phyloP scores from a whole-genome alignment of 2,797 vertebrate species.

The Sebastes minor region DNA sequence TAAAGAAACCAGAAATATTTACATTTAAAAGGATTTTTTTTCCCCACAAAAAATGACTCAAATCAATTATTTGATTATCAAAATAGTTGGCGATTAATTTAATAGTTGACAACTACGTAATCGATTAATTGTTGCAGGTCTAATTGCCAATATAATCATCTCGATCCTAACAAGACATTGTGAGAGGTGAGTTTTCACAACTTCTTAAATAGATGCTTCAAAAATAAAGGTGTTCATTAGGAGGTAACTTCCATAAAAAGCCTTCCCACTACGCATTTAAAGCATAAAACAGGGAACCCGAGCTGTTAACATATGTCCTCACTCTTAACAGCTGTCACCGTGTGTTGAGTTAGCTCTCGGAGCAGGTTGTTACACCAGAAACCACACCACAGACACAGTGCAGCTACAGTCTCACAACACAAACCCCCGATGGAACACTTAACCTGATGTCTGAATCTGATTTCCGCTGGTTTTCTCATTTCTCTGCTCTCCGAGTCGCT shows the following conservation, averaged over 20 bases:
- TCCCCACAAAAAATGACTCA: no score
- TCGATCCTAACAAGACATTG: not conserved
- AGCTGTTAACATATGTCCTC: not conserved
- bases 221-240: not conserved
- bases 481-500: not conserved
- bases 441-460: slow-evolving; percentile 9
- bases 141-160: not conserved
- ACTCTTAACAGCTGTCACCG: not conserved
- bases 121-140: no score
- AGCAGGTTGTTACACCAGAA: slow-evolving; percentile 32
- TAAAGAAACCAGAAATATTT: no score
- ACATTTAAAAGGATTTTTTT: no score
- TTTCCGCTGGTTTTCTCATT: slow-evolving; percentile 12
- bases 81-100: no score
- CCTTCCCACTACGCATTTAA: not conserved
- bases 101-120: no score
- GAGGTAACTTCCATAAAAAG: not conserved
- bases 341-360: slow-evolving; percentile 15
- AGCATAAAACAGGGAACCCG: not conserved
- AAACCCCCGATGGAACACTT: slow-evolving; percentile 13
- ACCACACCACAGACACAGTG: slow-evolving; percentile 27
- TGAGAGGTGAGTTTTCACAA: not conserved
- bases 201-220: not conserved
- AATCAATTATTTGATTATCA: no score
- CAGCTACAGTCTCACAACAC: slow-evolving; percentile 5